Evolutionary conservation across 2,797 vertebrate genomes (phyloP).

Genomic region (Enteromius anoplus): DNA sequence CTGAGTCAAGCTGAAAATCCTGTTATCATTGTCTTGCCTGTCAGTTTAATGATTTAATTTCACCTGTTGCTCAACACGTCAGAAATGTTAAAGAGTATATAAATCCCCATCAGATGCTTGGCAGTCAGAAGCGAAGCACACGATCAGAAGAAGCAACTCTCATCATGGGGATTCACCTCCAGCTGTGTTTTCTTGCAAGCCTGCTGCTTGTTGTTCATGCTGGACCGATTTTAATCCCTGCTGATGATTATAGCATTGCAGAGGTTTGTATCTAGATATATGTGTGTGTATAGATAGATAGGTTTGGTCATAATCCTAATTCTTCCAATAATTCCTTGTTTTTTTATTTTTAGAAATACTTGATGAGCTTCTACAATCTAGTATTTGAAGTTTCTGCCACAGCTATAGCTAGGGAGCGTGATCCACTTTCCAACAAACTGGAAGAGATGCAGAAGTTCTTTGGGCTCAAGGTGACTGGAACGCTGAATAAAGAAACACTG

Average conservation of each 20-base stretch:
- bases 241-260: neutral
- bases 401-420: constrained; percentile 24
- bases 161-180: constrained; percentile 16
- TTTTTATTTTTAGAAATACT: constrained; percentile 66
- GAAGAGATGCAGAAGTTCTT: constrained; percentile 84
- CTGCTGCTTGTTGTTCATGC: constrained; percentile 15
- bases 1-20: neutral
- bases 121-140: neutral
- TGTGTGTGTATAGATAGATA: neutral
- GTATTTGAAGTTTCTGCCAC: neutral
- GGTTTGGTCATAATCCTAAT: neutral
- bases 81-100: constrained; percentile 21
- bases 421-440: constrained; percentile 70
- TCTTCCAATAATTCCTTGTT: neutral
- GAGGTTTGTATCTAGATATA: neutral
- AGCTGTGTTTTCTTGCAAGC: constrained; percentile 32
- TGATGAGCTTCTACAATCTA: constrained; percentile 72
- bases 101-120: neutral
- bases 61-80: constrained; percentile 8
- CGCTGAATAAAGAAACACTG: constrained; percentile 78
- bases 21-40: neutral
- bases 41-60: neutral
- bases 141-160: neutral
- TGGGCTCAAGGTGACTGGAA: constrained; percentile 83
- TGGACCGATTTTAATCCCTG: neutral